Evolutionary conservation across 2,888 invertebrate genomes (phyloP).

Genomic region (Eupsilia transversa): DNA sequence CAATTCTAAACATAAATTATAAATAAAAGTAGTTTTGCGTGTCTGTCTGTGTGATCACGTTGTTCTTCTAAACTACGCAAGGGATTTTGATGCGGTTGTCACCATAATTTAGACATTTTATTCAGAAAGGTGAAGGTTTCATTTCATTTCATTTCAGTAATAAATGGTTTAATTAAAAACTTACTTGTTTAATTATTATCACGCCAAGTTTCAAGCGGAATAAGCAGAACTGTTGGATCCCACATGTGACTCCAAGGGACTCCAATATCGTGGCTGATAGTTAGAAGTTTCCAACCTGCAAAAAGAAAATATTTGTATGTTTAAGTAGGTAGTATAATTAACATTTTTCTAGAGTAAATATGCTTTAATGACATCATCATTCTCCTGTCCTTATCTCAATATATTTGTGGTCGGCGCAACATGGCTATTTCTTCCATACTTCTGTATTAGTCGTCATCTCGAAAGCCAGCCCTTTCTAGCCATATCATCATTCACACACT

Average conservation of each 20-base stretch:
- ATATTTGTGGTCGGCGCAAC: neutral
- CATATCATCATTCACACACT: neutral
- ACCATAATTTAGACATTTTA: neutral
- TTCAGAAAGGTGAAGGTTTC: too few species aligned
- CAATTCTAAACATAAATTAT: neutral
- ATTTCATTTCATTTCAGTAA: too few species aligned
- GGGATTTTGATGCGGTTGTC: neutral
- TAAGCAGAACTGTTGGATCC: slow-evolving; percentile 9
- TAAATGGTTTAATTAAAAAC: slow-evolving; percentile 6
- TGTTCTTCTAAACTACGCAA: neutral
- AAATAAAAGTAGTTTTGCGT: neutral
- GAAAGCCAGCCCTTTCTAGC: neutral
- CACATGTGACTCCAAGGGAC: slow-evolving; percentile 5
- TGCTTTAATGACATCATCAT: neutral
- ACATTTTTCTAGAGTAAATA: neutral
- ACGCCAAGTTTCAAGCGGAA: slow-evolving; percentile 27
- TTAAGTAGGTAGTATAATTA: neutral
- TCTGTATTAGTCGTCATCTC: neutral
- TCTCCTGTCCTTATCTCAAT: neutral
- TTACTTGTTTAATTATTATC: slow-evolving; percentile 42
- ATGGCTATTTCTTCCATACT: neutral
- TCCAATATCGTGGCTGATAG: neutral
- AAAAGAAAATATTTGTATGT: neutral
- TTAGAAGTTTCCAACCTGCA: slow-evolving; percentile 27
- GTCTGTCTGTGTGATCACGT: too few species aligned